Base-by-base conservation (phyloP, 2,113 vertebrate species). In the Nothocercus julius region DNA sequence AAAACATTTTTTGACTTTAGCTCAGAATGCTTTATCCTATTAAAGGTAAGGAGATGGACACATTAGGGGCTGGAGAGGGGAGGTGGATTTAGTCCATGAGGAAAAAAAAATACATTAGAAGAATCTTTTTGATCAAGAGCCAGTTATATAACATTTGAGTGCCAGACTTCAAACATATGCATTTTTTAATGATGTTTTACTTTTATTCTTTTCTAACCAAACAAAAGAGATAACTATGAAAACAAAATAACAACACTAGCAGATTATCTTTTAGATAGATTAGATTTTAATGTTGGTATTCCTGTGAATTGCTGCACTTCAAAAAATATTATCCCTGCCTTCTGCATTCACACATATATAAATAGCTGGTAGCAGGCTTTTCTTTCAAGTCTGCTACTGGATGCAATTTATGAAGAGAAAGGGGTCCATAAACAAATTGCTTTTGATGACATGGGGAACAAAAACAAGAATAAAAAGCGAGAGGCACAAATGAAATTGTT, bases 91-190 rank as follows among this genome's bases (percentile, higher is more conserved):
- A 79, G 44, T 66, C 30, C 44, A 8, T 32, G 7, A 49, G 28
- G 25, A 27, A 56, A 11, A 20, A 72, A 59, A 72, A 63, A 66
- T n/a, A 19, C 19, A 61, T 80, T 5, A 73, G 42, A 93, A 73
- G n/a, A 94, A 92, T 77, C 16, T 36, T 68, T 59, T 93, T 95
- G 58, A 73, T 95, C 61, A 81, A 86, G 72, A 92, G 30, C 6
- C 77, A 79, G 28, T 68, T 82, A 34, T 20, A 70, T 47, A 81
- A 62, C 4, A 32, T 70, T 61, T 95, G 77, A 92, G 45, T 83
- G 22, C 36, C 84, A 92, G 79, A 90, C 66, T 84, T 92, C 36
- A 92, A 75, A 22, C 9, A 62, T 13, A 17, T 30, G 9, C 2
- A 15, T 49, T 32, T 62, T 8, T 92, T 77, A 85, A 82, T 44